phyloP scores from a whole-genome alignment of 2,888 invertebrate genomes.

The Luperina nickerlii region DNA sequence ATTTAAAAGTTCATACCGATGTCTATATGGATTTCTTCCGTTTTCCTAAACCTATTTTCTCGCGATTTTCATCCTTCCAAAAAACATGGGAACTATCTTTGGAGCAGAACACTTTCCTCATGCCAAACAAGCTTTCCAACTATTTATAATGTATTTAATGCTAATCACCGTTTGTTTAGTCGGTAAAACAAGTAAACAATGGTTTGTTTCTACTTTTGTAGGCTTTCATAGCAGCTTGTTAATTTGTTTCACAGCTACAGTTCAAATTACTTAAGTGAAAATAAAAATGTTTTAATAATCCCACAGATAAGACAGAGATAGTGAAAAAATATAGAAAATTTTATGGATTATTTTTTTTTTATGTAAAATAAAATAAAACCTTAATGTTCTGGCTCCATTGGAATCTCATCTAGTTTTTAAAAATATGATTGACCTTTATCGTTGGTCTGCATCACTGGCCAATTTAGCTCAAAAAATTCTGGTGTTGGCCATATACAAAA shows the following conservation, averaged over 20 bases:
- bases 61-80: not conserved
- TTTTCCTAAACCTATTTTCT: not conserved
- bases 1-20: not conserved
- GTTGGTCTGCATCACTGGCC: not conserved
- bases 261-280: not conserved
- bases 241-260: not conserved
- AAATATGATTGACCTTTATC: no score
- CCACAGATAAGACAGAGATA: not conserved
- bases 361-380: not conserved
- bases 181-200: slow-evolving; percentile 9
- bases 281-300: not conserved
- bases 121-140: slow-evolving; percentile 16
- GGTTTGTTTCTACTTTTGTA: not conserved
- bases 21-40: not conserved
- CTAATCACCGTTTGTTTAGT: not conserved
- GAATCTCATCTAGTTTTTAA: not conserved
- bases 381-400: not conserved
- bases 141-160: slow-evolving; percentile 11
- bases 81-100: not conserved
- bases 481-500: not conserved
- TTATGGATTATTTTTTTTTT: no score
- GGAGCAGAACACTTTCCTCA: slow-evolving; percentile 5
- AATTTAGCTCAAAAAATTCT: not conserved
- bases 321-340: not conserved
- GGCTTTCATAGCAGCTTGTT: not conserved